phyloP scores from a whole-genome alignment of 2,888 invertebrate genomes.

The Oxyteleia sp. region DNA sequence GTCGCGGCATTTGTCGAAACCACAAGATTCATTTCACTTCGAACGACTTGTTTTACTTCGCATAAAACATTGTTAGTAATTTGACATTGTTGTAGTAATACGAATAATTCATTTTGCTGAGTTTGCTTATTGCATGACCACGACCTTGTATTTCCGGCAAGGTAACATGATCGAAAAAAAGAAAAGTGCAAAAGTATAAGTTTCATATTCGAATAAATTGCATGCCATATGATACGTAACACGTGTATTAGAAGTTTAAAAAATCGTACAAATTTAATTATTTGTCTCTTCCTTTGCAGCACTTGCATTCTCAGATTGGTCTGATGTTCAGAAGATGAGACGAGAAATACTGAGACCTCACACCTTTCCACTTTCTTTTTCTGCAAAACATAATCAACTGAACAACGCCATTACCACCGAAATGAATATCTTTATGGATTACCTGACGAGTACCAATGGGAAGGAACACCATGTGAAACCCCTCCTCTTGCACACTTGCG shows the following conservation, averaged over 20 bases:
- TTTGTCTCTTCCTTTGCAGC: no score
- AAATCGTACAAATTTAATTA: no score
- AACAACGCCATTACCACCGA: conserved; percentile 88
- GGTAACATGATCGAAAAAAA: conserved; percentile 30
- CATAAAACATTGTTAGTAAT: conserved; percentile 31
- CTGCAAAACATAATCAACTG: conserved; percentile 88
- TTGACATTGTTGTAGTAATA: conserved; percentile 34
- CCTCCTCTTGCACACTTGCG: conserved; percentile 88
- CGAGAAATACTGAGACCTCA: conserved; percentile 89
- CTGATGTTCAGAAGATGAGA: conserved; percentile 89
- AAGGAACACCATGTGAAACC: conserved; percentile 87
- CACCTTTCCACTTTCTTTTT: conserved; percentile 89
- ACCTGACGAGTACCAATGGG: conserved; percentile 77
- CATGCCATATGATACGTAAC: no score
- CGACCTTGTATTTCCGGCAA: conserved; percentile 78
- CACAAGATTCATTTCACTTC: conserved; percentile 17
- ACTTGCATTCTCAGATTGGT: conserved; percentile 92
- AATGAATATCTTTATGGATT: conserved; percentile 83
- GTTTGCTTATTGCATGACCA: conserved; percentile 45
- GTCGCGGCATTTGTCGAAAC: background rate
- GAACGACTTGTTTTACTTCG: conserved; percentile 32
- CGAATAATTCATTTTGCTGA: conserved; percentile 63
- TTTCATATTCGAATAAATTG: no score
- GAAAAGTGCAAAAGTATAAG: no score
- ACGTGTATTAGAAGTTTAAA: no score